Conservation (phyloP, 2,888 invertebrate genomes). For the Mythimna albipuncta region DNA sequence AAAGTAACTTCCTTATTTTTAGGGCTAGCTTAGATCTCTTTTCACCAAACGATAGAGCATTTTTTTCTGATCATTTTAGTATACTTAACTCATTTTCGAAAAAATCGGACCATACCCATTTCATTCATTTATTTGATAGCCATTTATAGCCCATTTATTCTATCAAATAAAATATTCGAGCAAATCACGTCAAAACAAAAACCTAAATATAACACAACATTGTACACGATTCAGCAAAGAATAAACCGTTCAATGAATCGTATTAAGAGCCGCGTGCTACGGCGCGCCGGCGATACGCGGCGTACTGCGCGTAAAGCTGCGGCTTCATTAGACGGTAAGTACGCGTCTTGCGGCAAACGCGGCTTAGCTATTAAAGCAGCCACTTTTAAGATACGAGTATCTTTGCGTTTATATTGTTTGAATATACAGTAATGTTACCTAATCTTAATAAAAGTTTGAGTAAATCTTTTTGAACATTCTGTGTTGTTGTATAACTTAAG, state of each 20-base stretch:
- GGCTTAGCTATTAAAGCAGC: neutral
- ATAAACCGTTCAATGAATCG: slow-evolving; percentile 21
- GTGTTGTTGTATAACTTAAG: too few species aligned
- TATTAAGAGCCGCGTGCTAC: slow-evolving; percentile 5
- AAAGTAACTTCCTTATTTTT: too few species aligned
- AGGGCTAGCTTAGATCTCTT: too few species aligned
- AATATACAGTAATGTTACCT: neutral
- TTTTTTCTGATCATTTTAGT: too few species aligned
- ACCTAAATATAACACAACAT: slow-evolving; percentile 1
- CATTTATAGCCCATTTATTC: too few species aligned
- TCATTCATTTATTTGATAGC: too few species aligned
- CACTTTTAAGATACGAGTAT: slow-evolving; percentile 11
- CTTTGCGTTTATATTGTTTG: neutral
- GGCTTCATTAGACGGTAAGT: slow-evolving; percentile 37
- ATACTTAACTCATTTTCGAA: too few species aligned
- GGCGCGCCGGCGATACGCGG: slow-evolving; percentile 28
- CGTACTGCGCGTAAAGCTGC: slow-evolving; percentile 22
- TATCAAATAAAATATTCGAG: too few species aligned
- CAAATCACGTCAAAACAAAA: too few species aligned
- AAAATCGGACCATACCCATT: too few species aligned
- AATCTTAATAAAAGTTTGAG: neutral
- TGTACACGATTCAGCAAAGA: neutral
- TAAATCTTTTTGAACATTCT: neutral
- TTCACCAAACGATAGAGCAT: too few species aligned
- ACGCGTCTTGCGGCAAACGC: slow-evolving; percentile 3